phyloP scores from a whole-genome alignment of 2,113 vertebrate genomes.

The Atrichornis clamosus region DNA sequence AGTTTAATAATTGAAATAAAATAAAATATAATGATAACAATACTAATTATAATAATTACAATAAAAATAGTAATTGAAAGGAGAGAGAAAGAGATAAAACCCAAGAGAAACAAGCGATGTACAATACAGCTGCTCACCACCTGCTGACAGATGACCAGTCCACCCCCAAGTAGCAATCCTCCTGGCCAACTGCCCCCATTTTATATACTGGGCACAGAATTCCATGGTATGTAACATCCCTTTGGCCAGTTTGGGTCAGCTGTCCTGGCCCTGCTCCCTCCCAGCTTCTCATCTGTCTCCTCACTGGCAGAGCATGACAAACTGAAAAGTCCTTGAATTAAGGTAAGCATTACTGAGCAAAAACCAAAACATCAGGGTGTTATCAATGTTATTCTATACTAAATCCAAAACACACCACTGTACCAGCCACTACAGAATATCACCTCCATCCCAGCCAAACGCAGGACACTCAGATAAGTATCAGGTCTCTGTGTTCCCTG shows the following conservation, averaged over 20 bases:
- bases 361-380: neutral
- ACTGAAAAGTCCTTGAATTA: neutral
- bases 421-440: neutral
- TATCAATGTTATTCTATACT: neutral
- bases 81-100: neutral
- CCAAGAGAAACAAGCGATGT: neutral
- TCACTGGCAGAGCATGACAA: neutral
- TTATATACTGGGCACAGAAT: neutral
- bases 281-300: neutral
- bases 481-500: neutral
- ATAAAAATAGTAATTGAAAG: neutral
- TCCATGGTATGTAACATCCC: neutral
- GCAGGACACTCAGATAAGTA: neutral
- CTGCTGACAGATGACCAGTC: neutral
- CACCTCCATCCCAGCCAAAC: neutral
- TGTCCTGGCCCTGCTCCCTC: neutral
- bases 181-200: neutral
- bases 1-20: neutral
- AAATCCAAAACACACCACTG: neutral
- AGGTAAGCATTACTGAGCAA: neutral
- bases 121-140: neutral
- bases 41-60: too few relatives aligned
- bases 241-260: neutral
- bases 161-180: neutral
- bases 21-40: neutral